phyloP scores from a whole-genome alignment of 2,113 vertebrate genomes.

The Colinus virginianus region DNA sequence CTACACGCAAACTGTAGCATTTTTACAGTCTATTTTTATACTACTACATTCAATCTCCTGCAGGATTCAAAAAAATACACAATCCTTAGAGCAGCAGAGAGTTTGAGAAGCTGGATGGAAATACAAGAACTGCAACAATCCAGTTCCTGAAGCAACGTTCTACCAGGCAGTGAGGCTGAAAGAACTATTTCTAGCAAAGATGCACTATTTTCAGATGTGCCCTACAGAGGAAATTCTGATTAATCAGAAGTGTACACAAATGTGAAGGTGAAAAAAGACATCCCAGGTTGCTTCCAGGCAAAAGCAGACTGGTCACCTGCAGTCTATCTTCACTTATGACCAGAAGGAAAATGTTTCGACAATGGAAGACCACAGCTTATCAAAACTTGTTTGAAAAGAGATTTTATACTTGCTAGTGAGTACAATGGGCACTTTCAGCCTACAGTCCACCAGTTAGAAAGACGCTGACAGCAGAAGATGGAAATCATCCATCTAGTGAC shows the following conservation, averaged over 20 bases:
- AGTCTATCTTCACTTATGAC: background rate
- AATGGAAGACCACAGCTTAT: background rate
- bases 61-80: background rate
- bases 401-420: background rate
- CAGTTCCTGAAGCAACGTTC: background rate
- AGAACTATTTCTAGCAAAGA: background rate
- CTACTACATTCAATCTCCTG: background rate
- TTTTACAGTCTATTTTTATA: background rate
- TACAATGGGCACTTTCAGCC: background rate
- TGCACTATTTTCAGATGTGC: background rate
- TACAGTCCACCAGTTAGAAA: background rate
- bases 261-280: background rate
- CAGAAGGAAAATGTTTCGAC: background rate
- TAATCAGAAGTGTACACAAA: background rate
- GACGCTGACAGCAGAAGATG: background rate
- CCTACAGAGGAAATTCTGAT: background rate
- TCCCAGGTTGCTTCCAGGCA: background rate
- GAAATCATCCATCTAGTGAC: background rate
- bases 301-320: background rate
- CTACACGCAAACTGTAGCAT: background rate
- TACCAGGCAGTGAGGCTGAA: background rate
- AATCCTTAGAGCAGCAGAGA: background rate
- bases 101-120: background rate
- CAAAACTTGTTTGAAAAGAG: background rate
- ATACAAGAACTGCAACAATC: background rate